Evolutionary conservation across 2,888 invertebrate genomes (phyloP).

Genomic region (Acrobasis repandana): DNA sequence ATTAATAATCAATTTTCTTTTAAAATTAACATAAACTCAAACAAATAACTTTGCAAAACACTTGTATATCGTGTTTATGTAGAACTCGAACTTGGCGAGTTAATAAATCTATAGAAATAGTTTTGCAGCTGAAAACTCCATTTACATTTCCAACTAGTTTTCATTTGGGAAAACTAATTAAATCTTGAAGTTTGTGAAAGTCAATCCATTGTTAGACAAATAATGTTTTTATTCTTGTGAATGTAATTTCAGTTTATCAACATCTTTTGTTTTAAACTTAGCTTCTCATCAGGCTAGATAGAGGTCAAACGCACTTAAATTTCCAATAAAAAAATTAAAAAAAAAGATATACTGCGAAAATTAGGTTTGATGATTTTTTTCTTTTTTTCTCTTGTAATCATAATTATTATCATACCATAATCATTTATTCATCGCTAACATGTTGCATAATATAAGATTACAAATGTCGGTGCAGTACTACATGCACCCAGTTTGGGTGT

Average conservation of each 20-base stretch:
- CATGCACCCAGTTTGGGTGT: too few species aligned
- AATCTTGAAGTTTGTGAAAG: not conserved
- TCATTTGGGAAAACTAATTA: conserved; percentile 13
- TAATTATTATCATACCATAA: too few species aligned
- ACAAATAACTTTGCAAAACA: not conserved
- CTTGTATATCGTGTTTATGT: not conserved
- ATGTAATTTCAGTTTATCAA: not conserved
- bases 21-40: not conserved
- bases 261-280: too few species aligned
- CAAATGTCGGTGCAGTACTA: too few species aligned
- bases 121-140: conserved; percentile 3
- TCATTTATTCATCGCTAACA: too few species aligned
- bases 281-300: too few species aligned
- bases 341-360: too few species aligned
- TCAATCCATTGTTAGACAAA: not conserved
- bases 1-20: not conserved
- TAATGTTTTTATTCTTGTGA: not conserved
- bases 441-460: too few species aligned
- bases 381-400: too few species aligned
- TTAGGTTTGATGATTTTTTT: too few species aligned
- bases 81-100: not conserved
- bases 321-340: too few species aligned
- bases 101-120: conserved; percentile 12
- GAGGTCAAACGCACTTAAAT: too few species aligned
- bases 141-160: conserved; percentile 11